Base-by-base conservation (phyloP, 35 echinoderm and acorn worm species). In the Lytechinus variegatus region DNA sequence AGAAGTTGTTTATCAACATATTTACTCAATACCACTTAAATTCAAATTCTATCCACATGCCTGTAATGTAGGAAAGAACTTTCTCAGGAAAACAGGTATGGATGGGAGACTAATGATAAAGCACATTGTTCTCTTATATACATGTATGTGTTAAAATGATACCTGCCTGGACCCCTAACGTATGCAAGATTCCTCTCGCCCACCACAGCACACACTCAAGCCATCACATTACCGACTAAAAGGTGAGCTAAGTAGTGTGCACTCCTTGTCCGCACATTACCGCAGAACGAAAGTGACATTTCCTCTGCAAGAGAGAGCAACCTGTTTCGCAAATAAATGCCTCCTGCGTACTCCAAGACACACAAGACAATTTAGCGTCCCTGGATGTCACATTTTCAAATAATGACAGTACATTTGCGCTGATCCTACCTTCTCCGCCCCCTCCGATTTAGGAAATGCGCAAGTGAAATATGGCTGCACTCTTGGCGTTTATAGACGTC, bases 381-480 rank as follows among this genome's bases (percentile, higher is more conserved):
- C 88, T 90, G 88, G 88, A 90, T 90, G 88, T 90, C 88, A 90
- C 88, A 52, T 54, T 44, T 44, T 44, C 88, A 90, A 90, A 90
- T 90, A 90, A 90, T 90, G 88, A 90, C 88, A 52, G 88, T 90
- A 90, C 88, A 90, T 90, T 90, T 90, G 88, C 28, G 27, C 88
- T 90, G 88, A 90, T 44, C 88, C 88, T 90, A 19, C 28, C 52
- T 54, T 90, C 52, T 44, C 88, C 88, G 29, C 29, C 88, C 88
- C 88, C 88, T 19, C 16, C 27, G 27, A 54, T 52, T 90, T 90
- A 90, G 88, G 88, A 44, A 54, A 90, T 44, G 10, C 28, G 14
- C 88, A 54, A 54, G 88, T 90, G 88, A 90, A 90, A 90, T 90
- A 90, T 90, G 88, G 88, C 88, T 90, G 88, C 88, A 90, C 88